These are phyloP conservation scores for Micropoecilia bifurca DNA, from an alignment of 2,797 vertebrate genomes.

Conservation along the genomic window DNA sequence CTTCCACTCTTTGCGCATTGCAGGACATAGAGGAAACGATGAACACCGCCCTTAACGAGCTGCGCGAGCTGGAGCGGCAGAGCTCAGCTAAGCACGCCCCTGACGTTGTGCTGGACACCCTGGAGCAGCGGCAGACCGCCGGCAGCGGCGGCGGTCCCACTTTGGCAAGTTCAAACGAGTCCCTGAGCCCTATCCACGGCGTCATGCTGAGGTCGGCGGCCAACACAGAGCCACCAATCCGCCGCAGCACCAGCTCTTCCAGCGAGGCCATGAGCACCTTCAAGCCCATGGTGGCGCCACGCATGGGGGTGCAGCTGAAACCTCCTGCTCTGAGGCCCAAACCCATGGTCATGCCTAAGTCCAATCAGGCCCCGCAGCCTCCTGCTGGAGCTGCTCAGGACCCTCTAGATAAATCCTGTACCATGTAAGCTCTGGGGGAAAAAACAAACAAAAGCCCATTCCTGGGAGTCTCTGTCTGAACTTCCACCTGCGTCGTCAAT, in stretches of 20 bases:
- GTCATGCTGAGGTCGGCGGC: constrained; percentile 75
- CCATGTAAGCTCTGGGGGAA: constrained; percentile 85
- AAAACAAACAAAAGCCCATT: constrained; percentile 21
- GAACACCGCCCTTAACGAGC: constrained; percentile 97
- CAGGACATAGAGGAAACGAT: constrained; percentile 99
- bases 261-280: constrained; percentile 97
- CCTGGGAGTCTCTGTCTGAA: constrained; percentile 29
- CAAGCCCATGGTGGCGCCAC: constrained; percentile 92
- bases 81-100: constrained; percentile 95
- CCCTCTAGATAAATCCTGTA: constrained; percentile 95
- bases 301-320: constrained; percentile 97
- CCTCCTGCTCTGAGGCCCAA: constrained; percentile 97
- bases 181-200: constrained; percentile 84
- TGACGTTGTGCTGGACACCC: constrained; percentile 96
- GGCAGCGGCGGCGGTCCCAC: constrained; percentile 81
- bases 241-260: constrained; percentile 90
- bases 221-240: constrained; percentile 87
- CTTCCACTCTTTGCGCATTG: constrained; percentile 29
- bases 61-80: constrained; percentile 96
- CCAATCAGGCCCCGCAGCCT: constrained; percentile 72
- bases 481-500: constrained; percentile 42
- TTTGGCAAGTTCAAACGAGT: constrained; percentile 83
- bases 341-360: constrained; percentile 93
- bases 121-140: constrained; percentile 91
- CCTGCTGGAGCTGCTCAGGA: constrained; percentile 83